Conservation (phyloP, 2,797 vertebrate species). For the Sebastes umbrosus region DNA sequence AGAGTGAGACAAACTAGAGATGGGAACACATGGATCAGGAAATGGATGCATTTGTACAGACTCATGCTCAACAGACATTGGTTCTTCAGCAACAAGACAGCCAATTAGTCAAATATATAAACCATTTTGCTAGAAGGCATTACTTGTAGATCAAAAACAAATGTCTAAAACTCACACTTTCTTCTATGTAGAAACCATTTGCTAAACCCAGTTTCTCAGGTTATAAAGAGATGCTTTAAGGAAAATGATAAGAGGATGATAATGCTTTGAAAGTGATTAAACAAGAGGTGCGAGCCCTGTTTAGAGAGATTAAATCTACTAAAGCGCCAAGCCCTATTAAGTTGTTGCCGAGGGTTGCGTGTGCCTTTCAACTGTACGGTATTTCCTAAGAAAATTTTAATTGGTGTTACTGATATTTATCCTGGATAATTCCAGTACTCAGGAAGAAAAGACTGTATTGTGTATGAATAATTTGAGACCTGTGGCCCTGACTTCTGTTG, state of each 20-base stretch:
- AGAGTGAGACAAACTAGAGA: background rate
- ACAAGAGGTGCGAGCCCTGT: slow-evolving; percentile 13
- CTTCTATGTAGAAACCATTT: background rate
- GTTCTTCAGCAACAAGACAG: background rate
- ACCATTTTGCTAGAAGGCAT: background rate
- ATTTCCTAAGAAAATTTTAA: background rate
- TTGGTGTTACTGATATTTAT: slow-evolving; percentile 1
- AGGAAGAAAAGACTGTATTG: background rate
- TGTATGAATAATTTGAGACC: background rate
- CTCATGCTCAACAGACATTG: background rate
- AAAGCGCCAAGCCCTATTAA: slow-evolving; percentile 1
- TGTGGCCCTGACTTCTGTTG: background rate
- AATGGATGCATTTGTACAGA: background rate
- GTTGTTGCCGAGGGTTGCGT: slow-evolving; percentile 13
- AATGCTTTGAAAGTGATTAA: slow-evolving; percentile 18
- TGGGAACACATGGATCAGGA: background rate
- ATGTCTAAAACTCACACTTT: background rate
- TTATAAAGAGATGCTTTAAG: background rate
- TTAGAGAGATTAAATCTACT: slow-evolving; percentile 33
- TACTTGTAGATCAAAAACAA: background rate
- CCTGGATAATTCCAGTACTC: background rate
- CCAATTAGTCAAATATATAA: background rate
- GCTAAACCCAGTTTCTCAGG: background rate
- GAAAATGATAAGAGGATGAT: background rate
- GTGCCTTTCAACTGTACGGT: background rate